These are phyloP conservation scores for Nasonia oneida DNA, from an alignment of 2,888 invertebrate genomes.

Conservation along the genomic window DNA sequence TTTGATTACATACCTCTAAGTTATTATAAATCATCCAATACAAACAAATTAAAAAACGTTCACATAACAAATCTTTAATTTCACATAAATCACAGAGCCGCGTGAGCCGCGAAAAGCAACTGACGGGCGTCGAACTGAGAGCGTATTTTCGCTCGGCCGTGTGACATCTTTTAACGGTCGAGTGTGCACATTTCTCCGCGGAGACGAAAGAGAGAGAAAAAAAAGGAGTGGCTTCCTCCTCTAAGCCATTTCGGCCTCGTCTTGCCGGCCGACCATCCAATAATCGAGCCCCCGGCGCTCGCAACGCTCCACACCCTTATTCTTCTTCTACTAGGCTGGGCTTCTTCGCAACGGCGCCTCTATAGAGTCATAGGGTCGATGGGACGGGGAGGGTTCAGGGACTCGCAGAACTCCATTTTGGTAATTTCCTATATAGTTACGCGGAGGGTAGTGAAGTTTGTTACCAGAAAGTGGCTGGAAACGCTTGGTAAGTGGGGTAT, in stretches of 20 bases:
- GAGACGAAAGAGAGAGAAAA: background rate
- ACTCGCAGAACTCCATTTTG: conserved; percentile 48
- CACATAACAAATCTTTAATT: background rate
- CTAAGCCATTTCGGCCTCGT: conserved; percentile 35
- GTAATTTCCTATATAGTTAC: conserved; percentile 40
- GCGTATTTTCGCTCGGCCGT: conserved; percentile 41
- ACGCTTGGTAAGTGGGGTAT: background rate
- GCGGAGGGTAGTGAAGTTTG: conserved; percentile 18
- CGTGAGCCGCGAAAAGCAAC: background rate
- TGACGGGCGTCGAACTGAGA: conserved; percentile 45
- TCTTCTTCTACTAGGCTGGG: conserved; percentile 14
- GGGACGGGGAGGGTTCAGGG: conserved; percentile 6
- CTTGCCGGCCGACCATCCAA: conserved; percentile 40
- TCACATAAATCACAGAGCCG: background rate
- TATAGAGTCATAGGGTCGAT: conserved; percentile 6
- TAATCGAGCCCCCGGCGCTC: conserved; percentile 44
- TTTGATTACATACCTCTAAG: background rate
- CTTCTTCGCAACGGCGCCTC: background rate
- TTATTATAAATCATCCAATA: background rate
- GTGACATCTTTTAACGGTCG: conserved; percentile 61
- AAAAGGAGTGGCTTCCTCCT: conserved; percentile 60
- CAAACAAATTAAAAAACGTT: background rate
- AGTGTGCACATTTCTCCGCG: conserved; percentile 20
- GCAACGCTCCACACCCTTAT: conserved; percentile 53
- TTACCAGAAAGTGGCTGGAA: conserved; percentile 13